Percentiles rank a stretch among this genome's conserved stretches.
Conservation (phyloP, 2,113 vertebrate genomes). For the Onychostruthus taczanowskii region DNA sequence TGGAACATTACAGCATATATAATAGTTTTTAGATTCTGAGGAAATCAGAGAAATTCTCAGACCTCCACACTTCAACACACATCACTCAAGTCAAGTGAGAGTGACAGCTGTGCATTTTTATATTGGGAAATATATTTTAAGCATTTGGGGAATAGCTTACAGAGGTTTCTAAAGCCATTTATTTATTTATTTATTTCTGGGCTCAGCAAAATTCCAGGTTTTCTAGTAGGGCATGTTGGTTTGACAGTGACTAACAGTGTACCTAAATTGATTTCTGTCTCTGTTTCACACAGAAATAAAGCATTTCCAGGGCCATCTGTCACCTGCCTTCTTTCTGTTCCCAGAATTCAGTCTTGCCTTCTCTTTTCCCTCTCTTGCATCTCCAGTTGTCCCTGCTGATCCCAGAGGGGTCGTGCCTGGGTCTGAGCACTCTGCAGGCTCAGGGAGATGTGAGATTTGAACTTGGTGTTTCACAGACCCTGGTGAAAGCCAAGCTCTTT, state of each 20-base stretch:
- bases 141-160: neutral
- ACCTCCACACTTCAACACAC: neutral
- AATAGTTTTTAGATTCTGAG: neutral
- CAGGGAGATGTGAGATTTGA: fast-evolving
- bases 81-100: neutral
- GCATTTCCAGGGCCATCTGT: neutral
- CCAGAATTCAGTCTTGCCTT: neutral
- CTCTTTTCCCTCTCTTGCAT: neutral
- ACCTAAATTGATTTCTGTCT: neutral
- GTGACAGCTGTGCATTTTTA: neutral
- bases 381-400: neutral
- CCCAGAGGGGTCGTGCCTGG: neutral
- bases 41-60: neutral
- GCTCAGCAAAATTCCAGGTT: neutral
- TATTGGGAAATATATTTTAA: neutral
- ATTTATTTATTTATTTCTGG: neutral
- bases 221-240: neutral
- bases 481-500: fast-evolving
- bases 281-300: neutral
- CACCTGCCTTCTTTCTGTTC: neutral
- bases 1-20: neutral
- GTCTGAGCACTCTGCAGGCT: neutral
- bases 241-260: neutral
- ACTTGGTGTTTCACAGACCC: neutral
- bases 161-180: neutral